These are phyloP conservation scores for Pachycephala philippinensis DNA, from an alignment of 2,113 vertebrate species.

Conservation along the genomic window DNA sequence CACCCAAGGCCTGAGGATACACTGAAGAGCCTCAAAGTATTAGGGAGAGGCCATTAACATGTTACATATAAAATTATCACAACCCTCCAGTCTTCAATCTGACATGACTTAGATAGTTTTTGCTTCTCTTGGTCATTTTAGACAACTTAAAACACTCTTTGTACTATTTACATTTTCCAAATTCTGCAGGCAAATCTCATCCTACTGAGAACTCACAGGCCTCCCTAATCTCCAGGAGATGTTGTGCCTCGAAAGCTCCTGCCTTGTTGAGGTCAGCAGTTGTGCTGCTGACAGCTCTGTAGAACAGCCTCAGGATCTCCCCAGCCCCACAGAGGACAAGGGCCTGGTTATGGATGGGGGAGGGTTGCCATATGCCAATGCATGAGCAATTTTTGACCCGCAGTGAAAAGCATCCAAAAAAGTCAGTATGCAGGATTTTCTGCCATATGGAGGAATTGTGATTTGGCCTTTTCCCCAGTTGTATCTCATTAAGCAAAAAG, in stretches of 20 bases:
- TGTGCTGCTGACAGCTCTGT: background rate
- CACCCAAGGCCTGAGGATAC: background rate
- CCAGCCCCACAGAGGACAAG: background rate
- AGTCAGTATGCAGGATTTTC: background rate
- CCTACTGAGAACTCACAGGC: background rate
- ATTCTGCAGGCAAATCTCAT: background rate
- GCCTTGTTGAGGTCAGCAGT: background rate
- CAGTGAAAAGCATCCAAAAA: background rate
- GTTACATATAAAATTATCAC: background rate
- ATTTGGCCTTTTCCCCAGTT: constrained; percentile 11
- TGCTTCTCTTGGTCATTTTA: background rate
- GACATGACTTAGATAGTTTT: background rate
- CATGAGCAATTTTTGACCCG: background rate
- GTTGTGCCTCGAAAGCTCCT: background rate
- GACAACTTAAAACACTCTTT: background rate
- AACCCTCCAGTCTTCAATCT: background rate
- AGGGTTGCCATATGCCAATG: background rate
- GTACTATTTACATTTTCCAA: background rate
- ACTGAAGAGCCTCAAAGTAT: background rate
- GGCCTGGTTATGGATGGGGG: background rate
- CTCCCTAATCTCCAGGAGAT: background rate
- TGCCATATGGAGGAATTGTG: background rate
- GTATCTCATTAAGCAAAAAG: background rate
- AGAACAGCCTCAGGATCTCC: background rate
- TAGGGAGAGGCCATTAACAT: background rate